phyloP scores from a whole-genome alignment of 2,113 vertebrate genomes.

The Brienomyrus brachyistius region DNA sequence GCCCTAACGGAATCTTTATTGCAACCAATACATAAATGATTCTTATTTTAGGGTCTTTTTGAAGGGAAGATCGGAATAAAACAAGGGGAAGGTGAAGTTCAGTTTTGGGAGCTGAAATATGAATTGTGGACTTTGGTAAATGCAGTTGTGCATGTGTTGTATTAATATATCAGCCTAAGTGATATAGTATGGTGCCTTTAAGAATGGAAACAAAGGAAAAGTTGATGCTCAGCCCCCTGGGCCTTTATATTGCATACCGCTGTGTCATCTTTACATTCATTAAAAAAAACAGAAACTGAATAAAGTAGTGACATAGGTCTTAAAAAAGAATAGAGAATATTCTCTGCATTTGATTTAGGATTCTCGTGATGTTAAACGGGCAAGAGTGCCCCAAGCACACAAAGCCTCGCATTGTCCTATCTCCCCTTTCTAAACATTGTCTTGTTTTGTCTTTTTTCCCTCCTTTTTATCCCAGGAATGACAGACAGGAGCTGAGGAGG shows the following conservation, averaged over 20 bases:
- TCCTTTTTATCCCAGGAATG: neutral
- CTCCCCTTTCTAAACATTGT: neutral
- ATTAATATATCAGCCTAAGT: neutral
- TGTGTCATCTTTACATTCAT: neutral
- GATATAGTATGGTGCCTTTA: neutral
- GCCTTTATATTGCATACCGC: neutral
- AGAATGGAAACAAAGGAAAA: neutral
- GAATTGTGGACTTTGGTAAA: neutral
- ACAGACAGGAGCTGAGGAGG: neutral
- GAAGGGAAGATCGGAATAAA: neutral
- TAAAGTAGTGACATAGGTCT: neutral
- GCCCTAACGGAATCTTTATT: neutral
- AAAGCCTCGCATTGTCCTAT: neutral
- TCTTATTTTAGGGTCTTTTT: neutral
- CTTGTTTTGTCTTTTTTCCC: neutral
- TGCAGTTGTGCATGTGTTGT: neutral
- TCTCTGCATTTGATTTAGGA: neutral
- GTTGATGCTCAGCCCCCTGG: neutral
- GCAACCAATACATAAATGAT: neutral
- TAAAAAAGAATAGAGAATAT: neutral
- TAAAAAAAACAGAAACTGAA: neutral
- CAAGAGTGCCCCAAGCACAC: neutral
- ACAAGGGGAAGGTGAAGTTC: neutral
- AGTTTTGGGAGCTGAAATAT: neutral
- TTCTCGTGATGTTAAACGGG: neutral